Evolutionary conservation across 2,113 vertebrate genomes (phyloP).

Genomic region (Struthio camelus): DNA sequence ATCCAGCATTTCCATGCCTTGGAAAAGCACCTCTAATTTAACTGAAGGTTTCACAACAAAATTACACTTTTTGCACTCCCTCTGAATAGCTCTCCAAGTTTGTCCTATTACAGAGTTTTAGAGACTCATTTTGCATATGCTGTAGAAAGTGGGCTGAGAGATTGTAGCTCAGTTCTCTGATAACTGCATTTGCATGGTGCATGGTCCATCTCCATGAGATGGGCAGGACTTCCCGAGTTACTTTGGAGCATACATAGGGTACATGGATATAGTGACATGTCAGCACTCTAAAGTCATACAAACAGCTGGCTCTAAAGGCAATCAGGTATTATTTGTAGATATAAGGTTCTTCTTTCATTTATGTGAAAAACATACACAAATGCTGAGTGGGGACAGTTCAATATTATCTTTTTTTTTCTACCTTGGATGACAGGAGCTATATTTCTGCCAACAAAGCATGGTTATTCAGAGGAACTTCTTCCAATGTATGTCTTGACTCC

Average conservation of each 20-base stretch:
- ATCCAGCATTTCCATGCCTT: background rate
- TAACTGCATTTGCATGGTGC: background rate
- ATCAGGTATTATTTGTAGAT: background rate
- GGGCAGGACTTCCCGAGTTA: background rate
- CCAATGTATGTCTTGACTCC: background rate
- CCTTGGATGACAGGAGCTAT: background rate
- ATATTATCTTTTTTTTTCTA: background rate
- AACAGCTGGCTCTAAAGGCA: background rate
- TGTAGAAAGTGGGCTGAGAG: background rate
- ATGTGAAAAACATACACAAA: background rate
- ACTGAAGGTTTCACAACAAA: background rate
- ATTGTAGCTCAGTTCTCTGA: background rate
- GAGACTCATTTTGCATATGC: background rate
- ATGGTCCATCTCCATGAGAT: accelerated
- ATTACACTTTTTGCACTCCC: background rate
- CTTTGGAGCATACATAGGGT: background rate
- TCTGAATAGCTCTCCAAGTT: background rate
- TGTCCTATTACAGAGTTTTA: background rate
- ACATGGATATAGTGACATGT: background rate
- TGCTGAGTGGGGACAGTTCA: background rate
- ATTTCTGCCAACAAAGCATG: background rate
- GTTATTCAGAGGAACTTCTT: background rate
- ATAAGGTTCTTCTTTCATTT: background rate
- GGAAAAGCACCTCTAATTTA: background rate
- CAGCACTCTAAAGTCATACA: accelerated